phyloP scores from a whole-genome alignment of 2,888 invertebrate genomes.

The Blastobasis lacticolella region DNA sequence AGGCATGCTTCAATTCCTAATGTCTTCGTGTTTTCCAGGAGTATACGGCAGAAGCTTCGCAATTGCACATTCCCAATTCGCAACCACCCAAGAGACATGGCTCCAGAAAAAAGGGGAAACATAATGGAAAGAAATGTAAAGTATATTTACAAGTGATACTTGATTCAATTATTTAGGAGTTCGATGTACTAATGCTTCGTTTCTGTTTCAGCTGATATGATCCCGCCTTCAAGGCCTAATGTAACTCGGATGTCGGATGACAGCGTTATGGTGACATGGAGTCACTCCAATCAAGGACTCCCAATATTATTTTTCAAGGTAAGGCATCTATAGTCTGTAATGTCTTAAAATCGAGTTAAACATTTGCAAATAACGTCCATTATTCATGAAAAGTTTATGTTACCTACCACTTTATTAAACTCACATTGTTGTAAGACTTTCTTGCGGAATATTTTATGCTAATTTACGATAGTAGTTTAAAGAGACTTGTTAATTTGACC shows the following conservation, averaged over 20 bases:
- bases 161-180: no score
- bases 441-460: no score
- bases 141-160: no score
- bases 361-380: no score
- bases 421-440: no score
- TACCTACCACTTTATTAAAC: no score
- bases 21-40: constrained; percentile 29
- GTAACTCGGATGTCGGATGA: constrained; percentile 90
- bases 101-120: constrained; percentile 48
- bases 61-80: constrained; percentile 33
- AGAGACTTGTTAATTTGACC: no score
- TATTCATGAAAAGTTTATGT: no score
- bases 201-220: constrained; percentile 75
- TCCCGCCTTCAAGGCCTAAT: constrained; percentile 91
- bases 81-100: constrained; percentile 49
- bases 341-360: no score
- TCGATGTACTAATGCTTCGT: not conserved
- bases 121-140: constrained; percentile 41
- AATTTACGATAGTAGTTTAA: no score
- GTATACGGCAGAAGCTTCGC: constrained; percentile 38
- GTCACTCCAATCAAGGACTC: constrained; percentile 86
- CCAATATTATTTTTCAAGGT: constrained; percentile 90
- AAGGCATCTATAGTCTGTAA: constrained; percentile 7
- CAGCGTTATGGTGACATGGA: constrained; percentile 96
- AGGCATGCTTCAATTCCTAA: no score